phyloP scores from a whole-genome alignment of 1,140 invertebrate genomes.

The Micrasema minimum region DNA sequence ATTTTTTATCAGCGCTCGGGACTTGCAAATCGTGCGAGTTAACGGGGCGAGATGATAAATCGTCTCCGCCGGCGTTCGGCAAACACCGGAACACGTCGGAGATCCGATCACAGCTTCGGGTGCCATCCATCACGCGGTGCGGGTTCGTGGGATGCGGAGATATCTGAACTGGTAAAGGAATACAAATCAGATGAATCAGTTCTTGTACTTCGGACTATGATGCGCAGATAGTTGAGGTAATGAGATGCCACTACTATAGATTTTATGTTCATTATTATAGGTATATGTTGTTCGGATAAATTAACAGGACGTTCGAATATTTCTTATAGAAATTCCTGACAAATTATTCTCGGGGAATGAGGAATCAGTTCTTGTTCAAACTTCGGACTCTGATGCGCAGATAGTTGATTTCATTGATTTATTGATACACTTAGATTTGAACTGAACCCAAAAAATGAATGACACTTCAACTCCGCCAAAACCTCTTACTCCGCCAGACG shows the following conservation, averaged over 20 bases:
- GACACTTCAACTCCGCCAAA: no score
- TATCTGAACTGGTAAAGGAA: slow-evolving; percentile 36
- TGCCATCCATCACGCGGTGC: slow-evolving; percentile 49
- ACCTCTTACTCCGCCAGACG: no score
- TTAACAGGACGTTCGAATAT: no score
- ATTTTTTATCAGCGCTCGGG: not conserved
- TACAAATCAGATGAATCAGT: slow-evolving; percentile 12
- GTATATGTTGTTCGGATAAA: no score
- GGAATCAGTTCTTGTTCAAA: no score
- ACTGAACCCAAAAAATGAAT: no score
- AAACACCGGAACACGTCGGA: slow-evolving; percentile 42
- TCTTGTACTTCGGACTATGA: not conserved
- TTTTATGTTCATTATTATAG: no score
- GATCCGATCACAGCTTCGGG: slow-evolving; percentile 43
- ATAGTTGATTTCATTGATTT: no score
- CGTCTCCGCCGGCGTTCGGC: slow-evolving; percentile 30
- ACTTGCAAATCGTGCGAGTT: slow-evolving; percentile 8
- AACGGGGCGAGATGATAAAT: slow-evolving; percentile 49
- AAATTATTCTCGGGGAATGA: no score
- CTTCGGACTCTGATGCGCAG: no score
- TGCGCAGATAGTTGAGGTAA: not conserved
- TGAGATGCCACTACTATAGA: not conserved
- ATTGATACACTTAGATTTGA: no score
- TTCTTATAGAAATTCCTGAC: no score
- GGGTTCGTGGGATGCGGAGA: slow-evolving; percentile 43